Evolutionary conservation across 2,888 invertebrate genomes (phyloP).

Genomic region (Pyrrhia umbra): DNA sequence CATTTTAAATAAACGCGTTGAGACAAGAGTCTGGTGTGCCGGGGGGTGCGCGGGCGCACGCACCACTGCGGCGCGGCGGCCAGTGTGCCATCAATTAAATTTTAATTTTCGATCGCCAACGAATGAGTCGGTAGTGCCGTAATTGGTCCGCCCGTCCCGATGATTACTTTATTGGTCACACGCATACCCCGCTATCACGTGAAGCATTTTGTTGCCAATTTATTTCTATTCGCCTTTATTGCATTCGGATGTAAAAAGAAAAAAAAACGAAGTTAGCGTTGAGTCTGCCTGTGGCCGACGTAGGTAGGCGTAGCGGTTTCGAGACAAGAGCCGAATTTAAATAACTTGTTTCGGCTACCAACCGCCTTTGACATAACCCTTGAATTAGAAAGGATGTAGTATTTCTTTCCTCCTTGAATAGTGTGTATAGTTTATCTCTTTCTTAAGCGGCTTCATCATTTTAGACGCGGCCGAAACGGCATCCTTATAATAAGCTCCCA

Average conservation of each 20-base stretch:
- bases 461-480: conserved; percentile 71
- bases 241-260: conserved; percentile 66
- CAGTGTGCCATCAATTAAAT: conserved; percentile 84
- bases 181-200: conserved; percentile 74
- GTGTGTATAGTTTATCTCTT: conserved; percentile 72
- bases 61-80: conserved; percentile 66
- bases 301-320: conserved; percentile 78
- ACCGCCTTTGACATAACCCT: conserved; percentile 84
- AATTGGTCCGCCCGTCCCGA: conserved; percentile 83
- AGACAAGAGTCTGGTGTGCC: conserved; percentile 61
- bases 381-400: conserved; percentile 71
- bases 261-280: conserved; percentile 47
- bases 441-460: conserved; percentile 72
- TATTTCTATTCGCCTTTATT: conserved; percentile 73
- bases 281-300: conserved; percentile 64
- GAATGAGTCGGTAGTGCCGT: conserved; percentile 80
- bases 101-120: conserved; percentile 85
- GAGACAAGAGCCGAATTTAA: conserved; percentile 82
- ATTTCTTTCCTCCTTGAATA: conserved; percentile 74
- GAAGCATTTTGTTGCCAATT: conserved; percentile 74
- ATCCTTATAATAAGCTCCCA: conserved; percentile 74
- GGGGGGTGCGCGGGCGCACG: conserved; percentile 61
- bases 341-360: conserved; percentile 87
- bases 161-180: conserved; percentile 88
- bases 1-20: conserved; percentile 83